Base-by-base conservation (phyloP, 1,140 invertebrate species). In the Drosophila ananassae region DNA sequence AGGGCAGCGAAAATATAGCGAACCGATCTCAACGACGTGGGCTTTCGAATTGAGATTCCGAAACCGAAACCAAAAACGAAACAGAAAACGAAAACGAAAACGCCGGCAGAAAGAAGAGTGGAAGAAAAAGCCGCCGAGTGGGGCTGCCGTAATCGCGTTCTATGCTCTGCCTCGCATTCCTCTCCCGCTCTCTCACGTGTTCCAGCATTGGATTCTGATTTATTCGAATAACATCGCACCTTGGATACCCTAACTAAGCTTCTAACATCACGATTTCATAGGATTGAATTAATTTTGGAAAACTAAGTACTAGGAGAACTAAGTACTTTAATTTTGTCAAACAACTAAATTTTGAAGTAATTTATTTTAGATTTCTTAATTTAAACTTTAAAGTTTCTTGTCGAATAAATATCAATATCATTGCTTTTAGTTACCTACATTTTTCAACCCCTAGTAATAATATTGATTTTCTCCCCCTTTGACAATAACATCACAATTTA, bases 21-120 rank as follows among this genome's bases (percentile, higher is more conserved):
- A 61, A 75, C 81, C 74, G 82, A 87, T 81, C 81, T 58, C 61
- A 58, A 25, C 81, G 76, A 87, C 78, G 81, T 87, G 82, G 64
- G 47, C 62, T 82, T 78, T 52, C 37, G 41, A 67, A 85, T 64
- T 85, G 81, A 47, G 53, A 48, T 39, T 60, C 32, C 37, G 30
- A 39, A 32, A 39, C 28, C 28, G 25, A 28, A 17, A 17, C 17
- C 17, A 17, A 17, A 17, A 17, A 17, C 17, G 17, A 17, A 17
- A 0, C 17, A 8, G 30, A 32, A 32, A 32, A 8, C 30, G 30
- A 32, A 32, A 32, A 8, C 30, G 32, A 34, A 56, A 48, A 74
- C 41, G 72, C 71, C 72, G 60, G 60, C 53, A 52, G 34, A 73
- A 73, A 48, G 41, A 34, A 25, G 44, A 72, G 50, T 25, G 24